phyloP scores from a whole-genome alignment of 2,113 vertebrate species.

The Zapus hudsonius region DNA sequence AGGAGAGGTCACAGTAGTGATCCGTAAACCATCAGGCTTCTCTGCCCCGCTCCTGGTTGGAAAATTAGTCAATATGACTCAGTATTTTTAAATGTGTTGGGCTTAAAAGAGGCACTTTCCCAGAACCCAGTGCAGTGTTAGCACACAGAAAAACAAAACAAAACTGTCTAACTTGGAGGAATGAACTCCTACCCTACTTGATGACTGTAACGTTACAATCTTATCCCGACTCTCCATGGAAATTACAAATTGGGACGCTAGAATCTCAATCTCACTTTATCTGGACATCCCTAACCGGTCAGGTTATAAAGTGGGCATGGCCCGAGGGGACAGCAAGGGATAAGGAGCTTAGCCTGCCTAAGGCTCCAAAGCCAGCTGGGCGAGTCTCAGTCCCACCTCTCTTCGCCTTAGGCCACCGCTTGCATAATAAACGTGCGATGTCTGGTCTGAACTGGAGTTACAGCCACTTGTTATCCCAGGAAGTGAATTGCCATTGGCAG shows the following conservation, averaged over 20 bases:
- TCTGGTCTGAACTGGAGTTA: fast-evolving
- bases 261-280: neutral
- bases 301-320: neutral
- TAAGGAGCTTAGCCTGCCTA: neutral
- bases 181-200: neutral
- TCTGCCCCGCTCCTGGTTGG: neutral
- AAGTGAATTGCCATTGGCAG: neutral
- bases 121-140: neutral
- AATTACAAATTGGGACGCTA: neutral
- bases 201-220: neutral
- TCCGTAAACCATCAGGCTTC: neutral
- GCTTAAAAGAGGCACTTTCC: neutral
- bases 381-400: neutral
- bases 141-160: neutral
- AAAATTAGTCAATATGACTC: neutral
- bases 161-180: neutral
- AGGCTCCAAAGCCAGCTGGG: neutral
- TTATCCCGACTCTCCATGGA: neutral
- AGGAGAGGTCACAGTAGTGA: neutral
- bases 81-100: neutral
- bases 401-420: neutral
- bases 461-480: neutral
- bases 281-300: neutral
- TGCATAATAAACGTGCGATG: neutral
- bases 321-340: neutral